Conservation (phyloP, 30 jellyfish, hydroid and myxozoan genomes). For the Cassiopea andromeda region DNA sequence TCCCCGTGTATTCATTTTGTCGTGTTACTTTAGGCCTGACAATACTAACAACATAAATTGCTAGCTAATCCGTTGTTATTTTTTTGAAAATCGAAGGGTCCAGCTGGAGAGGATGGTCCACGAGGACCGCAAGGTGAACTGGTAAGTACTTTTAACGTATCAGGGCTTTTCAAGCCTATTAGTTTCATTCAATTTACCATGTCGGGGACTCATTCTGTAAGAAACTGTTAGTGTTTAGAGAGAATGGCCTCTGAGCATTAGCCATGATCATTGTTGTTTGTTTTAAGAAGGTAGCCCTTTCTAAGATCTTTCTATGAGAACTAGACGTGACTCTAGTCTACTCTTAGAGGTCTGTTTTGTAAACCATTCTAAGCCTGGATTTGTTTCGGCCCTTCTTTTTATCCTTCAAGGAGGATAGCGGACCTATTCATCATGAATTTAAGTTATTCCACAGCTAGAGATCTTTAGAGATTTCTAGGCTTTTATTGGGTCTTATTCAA, state of each 20-base stretch:
- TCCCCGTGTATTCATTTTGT: no score
- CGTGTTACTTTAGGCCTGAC: no score
- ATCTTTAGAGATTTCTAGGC: no score
- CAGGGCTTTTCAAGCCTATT: not conserved
- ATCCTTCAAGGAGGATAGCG: no score
- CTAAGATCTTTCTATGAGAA: not conserved
- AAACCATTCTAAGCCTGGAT: no score
- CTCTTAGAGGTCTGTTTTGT: not conserved
- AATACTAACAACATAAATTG: no score
- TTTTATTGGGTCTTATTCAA: no score
- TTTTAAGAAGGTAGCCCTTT: not conserved
- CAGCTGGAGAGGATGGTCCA: slow-evolving; percentile 79
- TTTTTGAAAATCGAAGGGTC: slow-evolving; percentile 41
- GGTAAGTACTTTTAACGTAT: slow-evolving; percentile 9
- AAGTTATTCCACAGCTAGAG: no score
- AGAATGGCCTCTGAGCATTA: no score
- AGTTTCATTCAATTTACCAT: not conserved
- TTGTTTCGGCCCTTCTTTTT: no score
- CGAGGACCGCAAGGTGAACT: slow-evolving; percentile 76
- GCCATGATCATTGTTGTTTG: not conserved
- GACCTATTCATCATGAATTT: no score
- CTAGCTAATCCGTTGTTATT: no score
- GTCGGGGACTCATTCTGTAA: not conserved
- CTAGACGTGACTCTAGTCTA: not conserved
- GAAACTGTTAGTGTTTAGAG: not conserved